These are phyloP conservation scores for Euzophera pinguis DNA, from an alignment of 2,888 invertebrate genomes.

Conservation along the genomic window DNA sequence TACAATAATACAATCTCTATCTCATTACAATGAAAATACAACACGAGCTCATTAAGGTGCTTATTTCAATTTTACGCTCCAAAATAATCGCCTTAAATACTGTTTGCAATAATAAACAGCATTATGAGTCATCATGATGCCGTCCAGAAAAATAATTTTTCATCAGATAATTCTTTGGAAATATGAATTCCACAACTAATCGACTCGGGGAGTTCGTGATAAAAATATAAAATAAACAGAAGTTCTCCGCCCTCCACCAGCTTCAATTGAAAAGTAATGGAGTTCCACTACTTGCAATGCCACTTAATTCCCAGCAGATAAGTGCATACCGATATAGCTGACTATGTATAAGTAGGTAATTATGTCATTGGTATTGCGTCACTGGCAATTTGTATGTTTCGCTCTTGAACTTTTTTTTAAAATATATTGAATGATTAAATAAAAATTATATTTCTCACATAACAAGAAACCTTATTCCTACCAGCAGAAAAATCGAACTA, in stretches of 20 bases:
- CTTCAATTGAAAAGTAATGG: constrained; percentile 10
- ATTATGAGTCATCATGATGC: too few relatives aligned
- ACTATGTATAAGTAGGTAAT: too few relatives aligned
- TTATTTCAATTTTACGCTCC: not conserved
- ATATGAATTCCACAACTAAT: not conserved
- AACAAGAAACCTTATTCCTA: too few relatives aligned
- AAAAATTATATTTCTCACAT: too few relatives aligned
- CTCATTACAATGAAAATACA: too few relatives aligned
- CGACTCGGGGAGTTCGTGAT: not conserved
- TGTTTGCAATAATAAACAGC: too few relatives aligned
- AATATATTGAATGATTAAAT: too few relatives aligned
- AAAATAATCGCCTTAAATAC: too few relatives aligned
- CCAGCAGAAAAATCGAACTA: too few relatives aligned
- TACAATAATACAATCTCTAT: too few relatives aligned
- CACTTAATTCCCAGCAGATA: constrained; percentile 7
- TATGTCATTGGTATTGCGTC: not conserved
- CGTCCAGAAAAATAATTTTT: too few relatives aligned
- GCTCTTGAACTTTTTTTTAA: constrained; percentile 57
- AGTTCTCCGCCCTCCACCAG: not conserved
- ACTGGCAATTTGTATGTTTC: constrained; percentile 53
- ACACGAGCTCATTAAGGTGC: too few relatives aligned
- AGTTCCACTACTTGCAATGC: constrained; percentile 1
- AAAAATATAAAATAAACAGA: not conserved
- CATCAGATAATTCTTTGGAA: not conserved
- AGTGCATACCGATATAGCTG: not conserved